phyloP scores from a whole-genome alignment of 2,113 vertebrate species.

The Rhinoptilus africanus region DNA sequence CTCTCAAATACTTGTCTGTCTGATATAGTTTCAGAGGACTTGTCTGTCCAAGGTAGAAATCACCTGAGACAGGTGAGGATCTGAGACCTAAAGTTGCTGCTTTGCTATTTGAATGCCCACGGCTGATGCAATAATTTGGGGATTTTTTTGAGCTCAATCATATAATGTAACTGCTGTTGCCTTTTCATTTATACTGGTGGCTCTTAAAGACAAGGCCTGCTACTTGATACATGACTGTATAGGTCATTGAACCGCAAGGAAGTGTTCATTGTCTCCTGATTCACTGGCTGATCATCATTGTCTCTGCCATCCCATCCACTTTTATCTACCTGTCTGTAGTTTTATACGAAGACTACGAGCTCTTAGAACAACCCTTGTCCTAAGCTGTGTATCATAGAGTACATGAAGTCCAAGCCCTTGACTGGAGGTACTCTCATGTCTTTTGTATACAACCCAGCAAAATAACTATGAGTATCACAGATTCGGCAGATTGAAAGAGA shows the following conservation, averaged over 20 bases:
- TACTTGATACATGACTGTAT: background rate
- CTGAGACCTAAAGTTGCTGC: background rate
- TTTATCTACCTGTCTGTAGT: background rate
- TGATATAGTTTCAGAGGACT: background rate
- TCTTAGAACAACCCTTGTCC: background rate
- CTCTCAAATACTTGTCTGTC: background rate
- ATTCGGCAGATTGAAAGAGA: background rate
- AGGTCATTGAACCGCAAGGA: background rate
- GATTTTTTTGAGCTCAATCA: background rate
- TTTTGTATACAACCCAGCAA: background rate
- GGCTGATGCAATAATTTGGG: background rate
- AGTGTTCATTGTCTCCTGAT: background rate
- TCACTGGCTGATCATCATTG: background rate
- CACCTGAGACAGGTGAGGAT: background rate
- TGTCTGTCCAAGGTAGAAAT: background rate
- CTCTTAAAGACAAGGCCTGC: background rate
- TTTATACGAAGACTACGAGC: background rate
- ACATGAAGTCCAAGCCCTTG: background rate
- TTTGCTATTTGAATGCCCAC: background rate
- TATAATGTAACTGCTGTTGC: background rate
- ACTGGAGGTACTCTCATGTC: background rate
- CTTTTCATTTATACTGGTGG: background rate
- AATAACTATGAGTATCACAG: background rate
- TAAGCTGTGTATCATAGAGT: background rate
- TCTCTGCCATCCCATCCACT: background rate